A percentile compares a stretch with the other conserved stretches of the same genome.
These are phyloP conservation scores for Borostomias antarcticus DNA, from an alignment of 2,797 vertebrate genomes.

Conservation along the genomic window DNA sequence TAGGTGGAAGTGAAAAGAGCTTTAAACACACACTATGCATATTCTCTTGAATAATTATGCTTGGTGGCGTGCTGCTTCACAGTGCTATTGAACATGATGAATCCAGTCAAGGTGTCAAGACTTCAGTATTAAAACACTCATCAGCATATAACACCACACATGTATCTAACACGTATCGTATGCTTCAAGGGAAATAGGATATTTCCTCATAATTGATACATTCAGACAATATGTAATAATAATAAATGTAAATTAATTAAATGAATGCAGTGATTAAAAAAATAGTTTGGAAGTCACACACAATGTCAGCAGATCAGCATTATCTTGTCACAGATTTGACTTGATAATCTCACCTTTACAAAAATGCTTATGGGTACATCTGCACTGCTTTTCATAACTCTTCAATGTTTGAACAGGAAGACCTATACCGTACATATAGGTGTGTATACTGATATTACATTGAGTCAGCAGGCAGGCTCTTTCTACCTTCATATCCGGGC, in stretches of 20 bases:
- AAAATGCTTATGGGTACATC: slow-evolving; percentile 51
- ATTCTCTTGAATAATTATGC: slow-evolving; percentile 65
- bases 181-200: slow-evolving; percentile 52
- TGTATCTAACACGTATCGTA: slow-evolving; percentile 59
- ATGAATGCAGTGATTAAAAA: slow-evolving; percentile 45
- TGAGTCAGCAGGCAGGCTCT: slow-evolving; percentile 69
- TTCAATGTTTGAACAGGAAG: slow-evolving; percentile 51
- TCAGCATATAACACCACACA: slow-evolving; percentile 70
- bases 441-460: slow-evolving; percentile 41
- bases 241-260: slow-evolving; percentile 58
- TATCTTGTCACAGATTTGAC: slow-evolving; percentile 2
- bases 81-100: slow-evolving; percentile 64
- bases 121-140: slow-evolving; percentile 71
- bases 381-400: slow-evolving; percentile 53
- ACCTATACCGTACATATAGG: not conserved
- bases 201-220: slow-evolving; percentile 53
- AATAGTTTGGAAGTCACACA: slow-evolving; percentile 31
- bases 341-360: slow-evolving; percentile 42
- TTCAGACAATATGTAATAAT: slow-evolving; percentile 32
- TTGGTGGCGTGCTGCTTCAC: slow-evolving; percentile 64
- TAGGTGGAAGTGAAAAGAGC: slow-evolving; percentile 64
- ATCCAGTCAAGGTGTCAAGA: slow-evolving; percentile 71
- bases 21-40: slow-evolving; percentile 66
- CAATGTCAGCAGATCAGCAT: slow-evolving; percentile 46
- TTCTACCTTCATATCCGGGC: slow-evolving; percentile 59